Base-by-base conservation (phyloP, 2,113 vertebrate genomes). In the Henicopernis longicauda region DNA sequence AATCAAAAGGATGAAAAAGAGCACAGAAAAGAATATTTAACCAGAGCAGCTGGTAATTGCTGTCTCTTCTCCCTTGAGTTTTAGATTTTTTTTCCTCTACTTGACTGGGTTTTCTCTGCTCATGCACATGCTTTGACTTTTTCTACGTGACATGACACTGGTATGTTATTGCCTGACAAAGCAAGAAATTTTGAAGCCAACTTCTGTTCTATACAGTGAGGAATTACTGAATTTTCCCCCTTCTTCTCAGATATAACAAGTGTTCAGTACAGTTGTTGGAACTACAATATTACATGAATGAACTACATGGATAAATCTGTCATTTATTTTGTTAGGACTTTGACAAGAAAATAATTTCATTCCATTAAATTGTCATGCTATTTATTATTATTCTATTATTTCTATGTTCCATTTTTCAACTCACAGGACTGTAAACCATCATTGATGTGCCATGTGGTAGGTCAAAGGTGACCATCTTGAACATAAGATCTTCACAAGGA, bases 401-500 rank as follows among this genome's bases (percentile, higher is more conserved):
- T 70, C 66, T 70, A 4, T 58, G 93, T 89, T 71, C 47, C 55
- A 84, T 66, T 94, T 96, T 95, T 90, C 90, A 94, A 34, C 44
- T 31, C 61, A 9, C 4, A 36, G 86, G 72, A 55, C 38, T 71
- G 38, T 72, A 73, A 57, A 78, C 69, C 65, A 82, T 42, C 73
- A 66, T 25, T 90, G 40, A 47, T 89, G 38, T 61, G 62, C 74
- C 89, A 82, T 87, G 90, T 67, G 67, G 50, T 73, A 71, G 74
- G 89, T 90, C 86, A 96, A 72, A 86, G 81, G 65, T 80, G 70
- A 65, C 81, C 55, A 55, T 91, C 78, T 90, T 88, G 80, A 79
- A 42, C 77, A 47, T 7, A 65, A 52, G 73, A 87, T 89, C 55
- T 67, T 79, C 50, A 40, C 59, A 54, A 93, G 74, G 86, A 89